Conservation (phyloP, 2,888 invertebrate genomes). For the Pimpla rufipes region DNA sequence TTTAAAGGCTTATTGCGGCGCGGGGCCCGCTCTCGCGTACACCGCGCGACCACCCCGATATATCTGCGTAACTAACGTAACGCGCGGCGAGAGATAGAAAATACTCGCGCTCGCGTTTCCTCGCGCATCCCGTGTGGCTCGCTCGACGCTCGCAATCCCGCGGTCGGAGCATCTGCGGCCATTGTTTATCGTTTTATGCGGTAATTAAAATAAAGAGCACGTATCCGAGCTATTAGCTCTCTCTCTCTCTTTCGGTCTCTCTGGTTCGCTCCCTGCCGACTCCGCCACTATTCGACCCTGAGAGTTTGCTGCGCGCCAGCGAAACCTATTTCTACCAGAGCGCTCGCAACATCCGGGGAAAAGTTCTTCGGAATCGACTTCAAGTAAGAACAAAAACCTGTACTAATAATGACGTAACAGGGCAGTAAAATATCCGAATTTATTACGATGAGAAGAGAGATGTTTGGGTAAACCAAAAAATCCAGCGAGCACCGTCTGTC, state of each 20-base stretch:
- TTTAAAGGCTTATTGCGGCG: constrained; percentile 70
- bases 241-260: constrained; percentile 20
- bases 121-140: constrained; percentile 44
- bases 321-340: constrained; percentile 66
- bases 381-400: too few relatives aligned
- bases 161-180: constrained; percentile 74
- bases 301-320: constrained; percentile 38
- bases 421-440: too few relatives aligned
- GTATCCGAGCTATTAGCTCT: constrained; percentile 69
- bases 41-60: constrained; percentile 30
- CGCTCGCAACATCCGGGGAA: constrained; percentile 68
- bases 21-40: constrained; percentile 21
- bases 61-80: constrained; percentile 63
- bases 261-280: constrained; percentile 7
- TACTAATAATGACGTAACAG: too few relatives aligned
- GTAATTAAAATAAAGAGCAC: constrained; percentile 81
- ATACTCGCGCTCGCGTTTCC: constrained; percentile 57
- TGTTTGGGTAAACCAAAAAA: too few relatives aligned
- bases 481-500: too few relatives aligned
- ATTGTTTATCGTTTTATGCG: constrained; percentile 81
- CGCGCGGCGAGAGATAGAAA: constrained; percentile 59
- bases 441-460: too few relatives aligned
- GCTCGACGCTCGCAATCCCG: constrained; percentile 68
- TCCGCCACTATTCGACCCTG: constrained; percentile 13
- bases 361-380: constrained; percentile 24